Conservation (phyloP, 2,113 vertebrate genomes). For the Ornithorhynchus anatinus region DNA sequence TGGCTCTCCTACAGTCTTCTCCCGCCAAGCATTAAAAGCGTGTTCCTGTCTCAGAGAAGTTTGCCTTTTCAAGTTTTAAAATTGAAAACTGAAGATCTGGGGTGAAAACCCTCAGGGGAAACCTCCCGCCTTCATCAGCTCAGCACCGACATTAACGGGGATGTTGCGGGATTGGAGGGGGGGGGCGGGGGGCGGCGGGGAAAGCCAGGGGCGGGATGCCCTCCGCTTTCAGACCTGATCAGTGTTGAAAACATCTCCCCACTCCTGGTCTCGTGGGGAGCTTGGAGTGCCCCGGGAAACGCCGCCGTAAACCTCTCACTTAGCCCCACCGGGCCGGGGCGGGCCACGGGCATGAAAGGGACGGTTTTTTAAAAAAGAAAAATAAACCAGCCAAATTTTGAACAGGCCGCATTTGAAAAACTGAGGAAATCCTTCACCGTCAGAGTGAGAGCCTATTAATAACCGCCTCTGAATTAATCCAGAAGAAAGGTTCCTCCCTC, state of each 20-base stretch:
- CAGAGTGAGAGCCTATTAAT: not conserved
- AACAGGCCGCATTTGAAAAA: not conserved
- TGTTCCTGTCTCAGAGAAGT: too few species aligned
- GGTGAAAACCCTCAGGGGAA: too few species aligned
- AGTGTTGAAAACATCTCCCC: not conserved
- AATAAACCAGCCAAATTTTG: not conserved
- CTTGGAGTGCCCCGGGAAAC: not conserved
- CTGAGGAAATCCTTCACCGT: not conserved
- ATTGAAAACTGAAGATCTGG: too few species aligned
- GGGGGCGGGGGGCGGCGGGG: not conserved
- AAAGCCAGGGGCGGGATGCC: not conserved
- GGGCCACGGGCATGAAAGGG: rapidly evolving
- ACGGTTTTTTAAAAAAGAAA: not conserved
- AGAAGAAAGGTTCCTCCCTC: not conserved
- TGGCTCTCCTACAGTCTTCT: too few species aligned
- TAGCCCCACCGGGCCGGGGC: not conserved
- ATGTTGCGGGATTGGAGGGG: too few species aligned
- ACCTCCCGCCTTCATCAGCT: too few species aligned
- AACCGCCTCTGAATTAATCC: not conserved
- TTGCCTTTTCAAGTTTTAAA: too few species aligned
- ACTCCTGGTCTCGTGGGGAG: not conserved
- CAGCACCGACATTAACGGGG: too few species aligned
- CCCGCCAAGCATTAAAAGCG: too few species aligned
- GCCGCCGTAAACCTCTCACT: not conserved
- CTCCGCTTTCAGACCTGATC: not conserved